Conservation (phyloP, 92 coral and sea anemone genomes). For the Chrysogorgia sp. region DNA sequence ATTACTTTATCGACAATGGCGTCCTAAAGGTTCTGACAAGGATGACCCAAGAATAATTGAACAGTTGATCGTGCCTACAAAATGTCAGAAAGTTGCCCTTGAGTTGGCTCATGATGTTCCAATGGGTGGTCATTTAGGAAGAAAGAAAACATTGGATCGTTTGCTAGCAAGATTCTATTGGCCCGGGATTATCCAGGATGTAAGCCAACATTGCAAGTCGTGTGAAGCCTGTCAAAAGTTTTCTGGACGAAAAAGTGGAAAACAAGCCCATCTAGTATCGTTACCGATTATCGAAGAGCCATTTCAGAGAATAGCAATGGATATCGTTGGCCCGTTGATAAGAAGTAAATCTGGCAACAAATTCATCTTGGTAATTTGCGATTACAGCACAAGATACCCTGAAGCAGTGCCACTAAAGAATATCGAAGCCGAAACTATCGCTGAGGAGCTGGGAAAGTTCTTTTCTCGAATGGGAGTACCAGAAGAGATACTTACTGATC, state of each 20-base stretch:
- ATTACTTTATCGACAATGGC: not conserved
- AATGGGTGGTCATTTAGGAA: constrained; percentile 49
- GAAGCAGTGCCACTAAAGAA: constrained; percentile 54
- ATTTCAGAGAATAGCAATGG: constrained; percentile 56
- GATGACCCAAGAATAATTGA: not conserved
- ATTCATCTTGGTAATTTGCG: constrained; percentile 47
- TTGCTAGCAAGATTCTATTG: constrained; percentile 43
- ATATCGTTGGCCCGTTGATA: constrained; percentile 55
- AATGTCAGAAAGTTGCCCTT: constrained; percentile 8
- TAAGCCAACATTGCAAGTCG: constrained; percentile 29
- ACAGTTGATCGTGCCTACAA: constrained; percentile 22
- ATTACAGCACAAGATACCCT: constrained; percentile 53
- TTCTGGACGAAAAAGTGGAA: not conserved
- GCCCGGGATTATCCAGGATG: constrained; percentile 51
- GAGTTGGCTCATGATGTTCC: constrained; percentile 40
- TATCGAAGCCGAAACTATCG: constrained; percentile 40
- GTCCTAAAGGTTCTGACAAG: not conserved
- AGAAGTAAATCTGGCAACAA: constrained; percentile 37
- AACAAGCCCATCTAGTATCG: constrained; percentile 13
- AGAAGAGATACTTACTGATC: constrained; percentile 56
- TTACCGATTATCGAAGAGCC: constrained; percentile 50
- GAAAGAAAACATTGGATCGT: constrained; percentile 36
- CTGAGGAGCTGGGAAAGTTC: constrained; percentile 30
- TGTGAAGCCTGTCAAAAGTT: constrained; percentile 49
- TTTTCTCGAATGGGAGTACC: constrained; percentile 59